Percentiles rank a stretch among this genome's conserved stretches.
Evolutionary conservation across 1,140 invertebrate species (phyloP).

Genomic region (Rhopalosiphum maidis): DNA sequence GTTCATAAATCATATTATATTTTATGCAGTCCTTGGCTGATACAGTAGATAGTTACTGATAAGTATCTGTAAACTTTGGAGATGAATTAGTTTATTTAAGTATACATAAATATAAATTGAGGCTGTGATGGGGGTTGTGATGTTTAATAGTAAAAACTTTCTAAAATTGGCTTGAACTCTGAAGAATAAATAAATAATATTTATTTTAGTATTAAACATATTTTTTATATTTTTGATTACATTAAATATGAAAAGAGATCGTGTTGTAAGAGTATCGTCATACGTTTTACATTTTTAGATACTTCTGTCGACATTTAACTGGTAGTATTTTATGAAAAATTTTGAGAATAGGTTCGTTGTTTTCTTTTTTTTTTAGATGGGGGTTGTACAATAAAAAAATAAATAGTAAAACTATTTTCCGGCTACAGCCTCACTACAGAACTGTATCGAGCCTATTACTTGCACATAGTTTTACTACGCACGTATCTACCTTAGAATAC

Average conservation of each 20-base stretch:
- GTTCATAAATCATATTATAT: neutral
- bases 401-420: neutral
- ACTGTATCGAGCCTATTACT: neutral
- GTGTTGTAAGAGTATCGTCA: neutral
- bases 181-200: no score
- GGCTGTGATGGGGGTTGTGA: neutral
- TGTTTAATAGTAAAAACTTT: neutral
- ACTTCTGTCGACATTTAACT: neutral
- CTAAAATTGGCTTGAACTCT: neutral
- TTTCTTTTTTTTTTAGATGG: neutral
- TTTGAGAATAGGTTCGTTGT: neutral
- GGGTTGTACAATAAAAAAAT: neutral
- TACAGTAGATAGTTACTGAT: neutral
- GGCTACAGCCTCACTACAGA: neutral
- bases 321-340: neutral
- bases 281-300: neutral
- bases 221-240: neutral
- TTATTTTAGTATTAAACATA: neutral
- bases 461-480: neutral
- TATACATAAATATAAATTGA: neutral
- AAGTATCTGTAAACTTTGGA: neutral
- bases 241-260: neutral
- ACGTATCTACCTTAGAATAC: no score
- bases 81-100: neutral
- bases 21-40: neutral